Conservation (phyloP, 2,113 vertebrate genomes). For the Steatornis caripensis region DNA sequence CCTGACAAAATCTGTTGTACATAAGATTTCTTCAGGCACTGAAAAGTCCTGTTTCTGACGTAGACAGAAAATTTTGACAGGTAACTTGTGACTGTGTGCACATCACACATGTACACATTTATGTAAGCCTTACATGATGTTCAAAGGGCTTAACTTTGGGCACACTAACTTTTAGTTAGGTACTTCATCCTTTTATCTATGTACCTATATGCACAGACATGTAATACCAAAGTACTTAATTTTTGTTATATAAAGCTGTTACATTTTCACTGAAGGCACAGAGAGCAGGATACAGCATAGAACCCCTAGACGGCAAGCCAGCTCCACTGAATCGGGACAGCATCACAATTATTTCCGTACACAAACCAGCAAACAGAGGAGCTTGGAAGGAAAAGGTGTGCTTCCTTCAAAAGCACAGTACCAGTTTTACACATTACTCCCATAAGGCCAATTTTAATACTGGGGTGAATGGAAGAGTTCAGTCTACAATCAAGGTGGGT, state of each 20-base stretch:
- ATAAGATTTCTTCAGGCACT: background rate
- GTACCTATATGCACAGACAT: rapidly evolving
- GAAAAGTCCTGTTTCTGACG: background rate
- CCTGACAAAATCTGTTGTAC: background rate
- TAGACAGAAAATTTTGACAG: background rate
- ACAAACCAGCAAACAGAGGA: background rate
- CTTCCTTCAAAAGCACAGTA: background rate
- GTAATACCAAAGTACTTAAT: background rate
- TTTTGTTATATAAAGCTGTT: background rate
- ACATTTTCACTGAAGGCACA: background rate
- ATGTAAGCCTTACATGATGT: background rate
- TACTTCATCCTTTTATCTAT: background rate
- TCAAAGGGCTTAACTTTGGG: background rate
- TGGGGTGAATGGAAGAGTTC: background rate
- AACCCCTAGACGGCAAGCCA: background rate
- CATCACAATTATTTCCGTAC: background rate
- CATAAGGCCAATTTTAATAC: background rate
- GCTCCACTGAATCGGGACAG: background rate
- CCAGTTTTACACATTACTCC: background rate
- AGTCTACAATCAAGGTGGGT: background rate
- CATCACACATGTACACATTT: background rate
- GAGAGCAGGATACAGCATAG: background rate
- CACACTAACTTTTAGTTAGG: background rate
- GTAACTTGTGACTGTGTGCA: background rate
- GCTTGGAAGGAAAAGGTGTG: background rate